Base-by-base conservation (phyloP, 1,140 invertebrate genomes). In the Nomia melanderi region DNA sequence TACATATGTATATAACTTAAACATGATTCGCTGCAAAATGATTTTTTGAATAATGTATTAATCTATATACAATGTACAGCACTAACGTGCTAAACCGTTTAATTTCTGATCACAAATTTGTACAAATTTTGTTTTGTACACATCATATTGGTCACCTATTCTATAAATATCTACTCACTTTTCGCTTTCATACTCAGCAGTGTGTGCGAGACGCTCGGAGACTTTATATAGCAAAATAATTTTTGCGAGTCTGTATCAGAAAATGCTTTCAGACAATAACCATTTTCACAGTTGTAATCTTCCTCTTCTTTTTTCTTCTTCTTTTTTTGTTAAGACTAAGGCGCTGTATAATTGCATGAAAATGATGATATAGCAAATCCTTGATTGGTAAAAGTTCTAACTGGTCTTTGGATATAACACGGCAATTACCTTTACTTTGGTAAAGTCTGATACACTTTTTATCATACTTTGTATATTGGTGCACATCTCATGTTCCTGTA, bases 171-270 rank as follows among this genome's bases (percentile, higher is more conserved):
- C 41, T 77, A 78, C 81, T 74, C 56, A 27, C 27, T 57, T 57
- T 69, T 47, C 64, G 36, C 67, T 79, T 79, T 23, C 53, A 70
- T 57, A 57, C 69, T 65, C 53, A 69, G 50, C 67, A 44, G n/a
- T 84, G 54, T 69, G 63, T 39, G n/a, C 47, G 81, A 83, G 67
- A 84, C 64, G 78, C 59, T 70, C 64, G 14, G 47, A 59, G 47
- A 79, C 78, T 74, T 71, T 69, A 79, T 69, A 79, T 84, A 84
- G 62, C 73, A 84, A 84, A 84, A 84, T 84, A 84, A 84, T 70
- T 78, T 84, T 84, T 81, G 78, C 82, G 23, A 73, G 73, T 47
- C 39, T 69, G 73, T 82, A 63, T 82, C 53, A 39, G 54, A 70
- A 54, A 39, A 54, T 79, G 65, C 33, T 78, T 73, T 64, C 60